These are phyloP conservation scores for Campopleginae sp. DNA, from an alignment of 2,888 invertebrate species.

Conservation along the genomic window DNA sequence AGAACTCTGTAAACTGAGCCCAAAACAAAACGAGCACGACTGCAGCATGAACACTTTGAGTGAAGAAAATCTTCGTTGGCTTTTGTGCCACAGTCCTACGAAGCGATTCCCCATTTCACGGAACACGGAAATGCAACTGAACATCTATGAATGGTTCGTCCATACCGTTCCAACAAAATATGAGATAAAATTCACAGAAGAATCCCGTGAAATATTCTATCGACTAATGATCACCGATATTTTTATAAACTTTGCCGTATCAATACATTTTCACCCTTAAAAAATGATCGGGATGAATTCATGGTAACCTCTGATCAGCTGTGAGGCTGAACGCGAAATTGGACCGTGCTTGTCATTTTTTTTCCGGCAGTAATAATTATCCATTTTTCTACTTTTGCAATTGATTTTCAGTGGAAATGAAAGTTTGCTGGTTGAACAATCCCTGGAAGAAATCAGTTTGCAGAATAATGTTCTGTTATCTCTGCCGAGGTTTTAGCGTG, in stretches of 20 bases:
- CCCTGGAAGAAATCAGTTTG: too few species aligned
- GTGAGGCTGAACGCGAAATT: neutral
- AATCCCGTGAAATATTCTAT: neutral
- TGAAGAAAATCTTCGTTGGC: neutral
- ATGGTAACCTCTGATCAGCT: neutral
- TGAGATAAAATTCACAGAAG: neutral
- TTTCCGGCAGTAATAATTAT: neutral
- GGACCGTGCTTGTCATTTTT: neutral
- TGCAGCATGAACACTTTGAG: neutral
- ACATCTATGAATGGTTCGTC: neutral
- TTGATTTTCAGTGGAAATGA: neutral
- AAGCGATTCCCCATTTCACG: neutral
- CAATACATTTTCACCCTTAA: neutral
- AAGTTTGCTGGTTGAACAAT: neutral
- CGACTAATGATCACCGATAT: too few species aligned
- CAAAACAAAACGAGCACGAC: neutral
- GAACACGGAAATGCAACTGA: neutral
- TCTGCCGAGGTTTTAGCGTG: neutral
- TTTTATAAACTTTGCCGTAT: too few species aligned
- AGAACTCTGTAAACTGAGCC: slow-evolving; percentile 10
- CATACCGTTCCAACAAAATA: neutral
- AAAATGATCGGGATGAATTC: neutral
- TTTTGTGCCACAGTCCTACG: neutral
- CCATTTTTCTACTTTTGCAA: neutral
- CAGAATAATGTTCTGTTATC: neutral